phyloP scores from a whole-genome alignment of 2,797 vertebrate species.

The Amniataba percoides region DNA sequence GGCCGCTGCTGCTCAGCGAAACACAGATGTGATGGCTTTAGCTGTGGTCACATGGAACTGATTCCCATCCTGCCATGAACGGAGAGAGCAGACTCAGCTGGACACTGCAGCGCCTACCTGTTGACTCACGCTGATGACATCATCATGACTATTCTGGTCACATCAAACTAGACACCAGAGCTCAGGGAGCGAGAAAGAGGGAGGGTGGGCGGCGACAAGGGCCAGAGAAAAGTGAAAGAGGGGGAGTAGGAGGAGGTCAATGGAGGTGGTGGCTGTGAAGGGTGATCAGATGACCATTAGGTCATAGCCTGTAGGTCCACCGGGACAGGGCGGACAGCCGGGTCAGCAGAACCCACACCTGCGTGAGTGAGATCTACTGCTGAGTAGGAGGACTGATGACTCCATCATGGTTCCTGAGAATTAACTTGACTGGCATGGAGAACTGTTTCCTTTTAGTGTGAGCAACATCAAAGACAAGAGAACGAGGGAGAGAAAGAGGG shows the following conservation, averaged over 20 bases:
- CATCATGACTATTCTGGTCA: constrained; percentile 73
- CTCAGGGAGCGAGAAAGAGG: not conserved
- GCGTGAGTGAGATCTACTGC: constrained; percentile 68
- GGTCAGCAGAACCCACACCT: constrained; percentile 86
- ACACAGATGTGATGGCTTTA: constrained; percentile 68
- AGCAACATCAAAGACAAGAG: constrained; percentile 67
- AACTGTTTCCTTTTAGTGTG: constrained; percentile 45
- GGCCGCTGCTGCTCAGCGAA: constrained; percentile 22
- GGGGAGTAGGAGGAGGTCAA: constrained; percentile 22
- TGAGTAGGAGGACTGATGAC: constrained; percentile 74
- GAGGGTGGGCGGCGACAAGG: not conserved
- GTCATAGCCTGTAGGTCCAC: constrained; percentile 73
- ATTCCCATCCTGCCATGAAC: constrained; percentile 51
- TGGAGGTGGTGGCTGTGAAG: constrained; percentile 21
- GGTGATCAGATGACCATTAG: constrained; percentile 80
- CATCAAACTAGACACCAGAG: constrained; percentile 44
- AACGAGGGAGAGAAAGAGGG: constrained; percentile 28
- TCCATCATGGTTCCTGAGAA: constrained; percentile 66
- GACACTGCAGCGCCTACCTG: constrained; percentile 73
- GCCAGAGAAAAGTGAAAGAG: constrained; percentile 33
- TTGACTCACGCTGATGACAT: constrained; percentile 80
- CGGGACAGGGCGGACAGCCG: constrained; percentile 65
- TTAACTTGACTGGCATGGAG: constrained; percentile 51
- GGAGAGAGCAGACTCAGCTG: constrained; percentile 72
- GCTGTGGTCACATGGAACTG: constrained; percentile 58